phyloP scores from a whole-genome alignment of 2,888 invertebrate genomes.

The Abrostola triplasia region DNA sequence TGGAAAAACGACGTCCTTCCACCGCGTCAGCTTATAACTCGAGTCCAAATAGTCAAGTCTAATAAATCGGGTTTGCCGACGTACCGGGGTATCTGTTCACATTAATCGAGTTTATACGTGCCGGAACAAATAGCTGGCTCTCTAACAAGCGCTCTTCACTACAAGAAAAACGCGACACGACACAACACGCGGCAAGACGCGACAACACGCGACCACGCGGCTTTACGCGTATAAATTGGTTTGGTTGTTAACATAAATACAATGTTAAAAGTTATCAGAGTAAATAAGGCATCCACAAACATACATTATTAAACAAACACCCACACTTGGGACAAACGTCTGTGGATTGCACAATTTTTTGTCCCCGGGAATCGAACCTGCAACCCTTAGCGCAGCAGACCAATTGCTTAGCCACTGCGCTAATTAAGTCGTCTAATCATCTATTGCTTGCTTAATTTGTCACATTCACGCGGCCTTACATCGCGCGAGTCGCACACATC shows the following conservation, averaged over 20 bases:
- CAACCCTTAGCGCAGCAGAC: too few species aligned
- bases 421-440: too few species aligned
- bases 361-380: too few species aligned
- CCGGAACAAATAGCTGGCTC: constrained; percentile 69
- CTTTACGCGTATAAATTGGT: neutral
- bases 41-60: constrained; percentile 53
- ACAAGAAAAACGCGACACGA: constrained; percentile 26
- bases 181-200: constrained; percentile 22
- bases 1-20: too few species aligned
- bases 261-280: too few species aligned
- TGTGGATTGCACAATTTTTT: too few species aligned
- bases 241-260: too few species aligned
- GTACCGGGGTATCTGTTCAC: constrained; percentile 66
- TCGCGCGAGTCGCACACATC: neutral
- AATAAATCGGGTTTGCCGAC: constrained; percentile 61
- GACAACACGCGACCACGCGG: constrained; percentile 7
- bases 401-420: too few species aligned
- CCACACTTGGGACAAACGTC: too few species aligned
- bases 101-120: constrained; percentile 65
- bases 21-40: constrained; percentile 24
- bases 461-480: neutral
- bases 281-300: too few species aligned
- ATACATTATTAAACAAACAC: too few species aligned
- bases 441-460: too few species aligned
- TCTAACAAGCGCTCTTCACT: constrained; percentile 61